Conservation (phyloP, 2,888 invertebrate genomes). For the Loripinus fragilis region DNA sequence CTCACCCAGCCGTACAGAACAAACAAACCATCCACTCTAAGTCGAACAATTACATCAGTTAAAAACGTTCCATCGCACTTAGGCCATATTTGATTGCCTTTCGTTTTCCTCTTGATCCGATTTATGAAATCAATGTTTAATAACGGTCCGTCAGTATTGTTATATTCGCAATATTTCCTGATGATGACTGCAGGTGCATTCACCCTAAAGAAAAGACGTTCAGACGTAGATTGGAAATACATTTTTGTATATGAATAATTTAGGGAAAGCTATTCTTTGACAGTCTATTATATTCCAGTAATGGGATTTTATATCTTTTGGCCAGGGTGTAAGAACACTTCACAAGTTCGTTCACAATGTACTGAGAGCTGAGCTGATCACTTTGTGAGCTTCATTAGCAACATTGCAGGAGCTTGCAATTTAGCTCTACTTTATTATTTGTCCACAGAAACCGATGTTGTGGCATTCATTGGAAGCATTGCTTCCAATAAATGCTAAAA, state of each 20-base stretch:
- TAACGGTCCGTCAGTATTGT: conserved; percentile 39
- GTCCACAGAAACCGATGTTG: too few species aligned
- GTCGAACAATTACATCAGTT: conserved; percentile 62
- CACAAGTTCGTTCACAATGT: too few species aligned
- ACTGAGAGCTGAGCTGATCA: too few species aligned
- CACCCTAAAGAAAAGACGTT: conserved; percentile 14
- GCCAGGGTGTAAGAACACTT: neutral
- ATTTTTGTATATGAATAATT: conserved; percentile 31
- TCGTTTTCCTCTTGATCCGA: conserved; percentile 54
- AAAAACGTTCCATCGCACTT: conserved; percentile 62
- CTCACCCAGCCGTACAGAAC: conserved; percentile 44
- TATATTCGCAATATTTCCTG: conserved; percentile 22
- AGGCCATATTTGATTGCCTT: conserved; percentile 60
- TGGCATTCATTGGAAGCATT: too few species aligned
- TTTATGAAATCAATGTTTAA: conserved; percentile 65
- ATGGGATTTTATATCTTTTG: conserved; percentile 24
- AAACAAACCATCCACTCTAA: conserved; percentile 60
- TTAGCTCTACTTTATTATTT: too few species aligned
- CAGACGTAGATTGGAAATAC: conserved; percentile 16
- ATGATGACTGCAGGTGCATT: conserved; percentile 19
- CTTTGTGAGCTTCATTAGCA: too few species aligned
- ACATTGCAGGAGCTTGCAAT: too few species aligned
- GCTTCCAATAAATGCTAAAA: too few species aligned
- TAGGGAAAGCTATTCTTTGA: conserved; percentile 23
- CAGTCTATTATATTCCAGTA: conserved; percentile 24